phyloP scores from a whole-genome alignment of 2,888 invertebrate species.

The Glaucopsyche alexis region DNA sequence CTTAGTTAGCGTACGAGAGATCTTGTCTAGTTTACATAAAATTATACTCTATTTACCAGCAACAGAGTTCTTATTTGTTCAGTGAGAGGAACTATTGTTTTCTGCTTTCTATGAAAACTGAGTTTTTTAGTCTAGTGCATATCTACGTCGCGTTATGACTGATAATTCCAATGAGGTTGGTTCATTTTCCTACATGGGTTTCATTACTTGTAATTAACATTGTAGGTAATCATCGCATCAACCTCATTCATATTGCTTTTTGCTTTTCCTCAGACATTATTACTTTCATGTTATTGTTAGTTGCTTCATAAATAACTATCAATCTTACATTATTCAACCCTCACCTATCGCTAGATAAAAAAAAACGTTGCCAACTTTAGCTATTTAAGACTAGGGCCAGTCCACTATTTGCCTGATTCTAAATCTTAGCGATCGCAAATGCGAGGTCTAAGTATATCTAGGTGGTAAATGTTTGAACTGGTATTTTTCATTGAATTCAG shows the following conservation, averaged over 20 bases:
- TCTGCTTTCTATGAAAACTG: constrained; percentile 24
- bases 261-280: not conserved
- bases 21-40: constrained; percentile 1
- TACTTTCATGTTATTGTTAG: not conserved
- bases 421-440: no score
- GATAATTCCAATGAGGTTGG: constrained; percentile 13
- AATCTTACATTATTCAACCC: no score
- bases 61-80: not conserved
- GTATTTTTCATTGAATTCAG: no score
- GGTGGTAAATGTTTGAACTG: no score
- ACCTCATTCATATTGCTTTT: not conserved
- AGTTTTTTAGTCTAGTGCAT: constrained; percentile 26
- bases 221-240: not conserved
- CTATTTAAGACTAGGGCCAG: no score
- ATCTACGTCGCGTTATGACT: constrained; percentile 22
- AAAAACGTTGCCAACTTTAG: no score
- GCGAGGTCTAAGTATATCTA: no score
- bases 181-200: not conserved
- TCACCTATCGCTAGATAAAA: no score
- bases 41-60: not conserved
- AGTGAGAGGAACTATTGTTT: not conserved
- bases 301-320: not conserved
- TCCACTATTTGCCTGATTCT: no score
- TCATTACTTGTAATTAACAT: not conserved
- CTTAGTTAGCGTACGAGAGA: constrained; percentile 26